Base-by-base conservation (phyloP, 2,888 invertebrate genomes). In the Pheosia tremula region DNA sequence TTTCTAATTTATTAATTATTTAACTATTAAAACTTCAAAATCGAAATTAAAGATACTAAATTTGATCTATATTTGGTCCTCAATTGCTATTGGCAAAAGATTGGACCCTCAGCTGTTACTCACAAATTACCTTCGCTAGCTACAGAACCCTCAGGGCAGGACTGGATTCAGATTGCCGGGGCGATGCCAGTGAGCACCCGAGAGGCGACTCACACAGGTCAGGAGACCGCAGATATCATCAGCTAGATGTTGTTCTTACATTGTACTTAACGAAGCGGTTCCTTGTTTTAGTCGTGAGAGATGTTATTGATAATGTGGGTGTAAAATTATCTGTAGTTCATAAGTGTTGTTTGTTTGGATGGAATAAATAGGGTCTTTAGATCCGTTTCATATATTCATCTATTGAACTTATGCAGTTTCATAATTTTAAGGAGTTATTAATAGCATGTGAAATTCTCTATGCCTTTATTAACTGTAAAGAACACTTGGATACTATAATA, bases 11-110 rank as follows among this genome's bases (percentile, higher is more conserved):
- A 24, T 24, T 24, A 1, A 24, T 24, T 24, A 24, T 24, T 24
- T 24, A 24, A 24, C 24, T 24, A 24, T 24, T 24, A 24, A 24
- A 24, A 24, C 24, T 24, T 5, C 39, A 6, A 39, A 39, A 5
- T 7, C 39, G 39, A 39, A 5, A 39, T 6, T 39, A 39, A 39
- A 24, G 24, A 52, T 36, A 5, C 7, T 24, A 24, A 5, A 5
- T 24, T 52, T 52, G n/a, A n/a, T n/a, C n/a, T n/a, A n/a, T 6
- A 36, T 52, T 24, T 2, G 24, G 52, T 10, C 36, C 36, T 7
- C 4, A 2, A 41, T 45, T 57, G 4, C n/a, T 37, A 57, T 59
- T 55, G 52, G 36, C 36, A 13, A 56, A 47, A 58, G 62, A 53
- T 49, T 36, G 47, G 13, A 13, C n/a, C 9, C 10, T 55, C 41